Evolutionary conservation across 2,888 invertebrate species (phyloP).

Genomic region (Vesta saturnalis): DNA sequence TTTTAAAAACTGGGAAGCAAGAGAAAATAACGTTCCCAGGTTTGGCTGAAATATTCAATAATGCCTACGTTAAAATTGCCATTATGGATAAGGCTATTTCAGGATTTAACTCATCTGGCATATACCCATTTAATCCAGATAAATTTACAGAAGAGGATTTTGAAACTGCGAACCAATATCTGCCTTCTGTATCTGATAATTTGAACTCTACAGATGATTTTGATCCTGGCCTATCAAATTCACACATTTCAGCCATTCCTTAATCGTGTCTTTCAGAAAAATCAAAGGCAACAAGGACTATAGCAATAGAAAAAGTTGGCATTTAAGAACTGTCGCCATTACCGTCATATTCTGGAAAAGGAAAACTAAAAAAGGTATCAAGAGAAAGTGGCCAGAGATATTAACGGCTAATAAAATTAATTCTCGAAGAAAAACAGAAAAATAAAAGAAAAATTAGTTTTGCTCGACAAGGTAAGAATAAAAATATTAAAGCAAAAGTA

Average conservation of each 20-base stretch:
- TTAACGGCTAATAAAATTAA: too few relatives aligned
- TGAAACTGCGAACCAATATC: too few relatives aligned
- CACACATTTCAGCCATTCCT: too few relatives aligned
- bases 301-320: neutral
- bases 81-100: slow-evolving; percentile 18
- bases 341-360: neutral
- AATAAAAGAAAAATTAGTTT: neutral
- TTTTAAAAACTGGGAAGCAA: neutral
- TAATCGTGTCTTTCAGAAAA: neutral
- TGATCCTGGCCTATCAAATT: neutral
- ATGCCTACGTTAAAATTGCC: too few relatives aligned
- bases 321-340: neutral
- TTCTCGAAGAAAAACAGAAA: neutral
- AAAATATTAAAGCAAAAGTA: neutral
- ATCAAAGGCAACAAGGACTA: neutral
- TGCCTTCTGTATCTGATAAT: too few relatives aligned
- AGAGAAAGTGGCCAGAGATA: too few relatives aligned
- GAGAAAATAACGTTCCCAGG: neutral
- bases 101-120: slow-evolving; percentile 13
- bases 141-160: too few relatives aligned
- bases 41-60: slow-evolving; percentile 15
- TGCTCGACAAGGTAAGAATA: neutral
- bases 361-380: neutral
- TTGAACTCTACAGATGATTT: neutral
- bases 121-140: too few relatives aligned